Base-by-base conservation (phyloP, 37 sponge, comb jelly and placozoan species). In the Aphrocallistes beatrix region DNA sequence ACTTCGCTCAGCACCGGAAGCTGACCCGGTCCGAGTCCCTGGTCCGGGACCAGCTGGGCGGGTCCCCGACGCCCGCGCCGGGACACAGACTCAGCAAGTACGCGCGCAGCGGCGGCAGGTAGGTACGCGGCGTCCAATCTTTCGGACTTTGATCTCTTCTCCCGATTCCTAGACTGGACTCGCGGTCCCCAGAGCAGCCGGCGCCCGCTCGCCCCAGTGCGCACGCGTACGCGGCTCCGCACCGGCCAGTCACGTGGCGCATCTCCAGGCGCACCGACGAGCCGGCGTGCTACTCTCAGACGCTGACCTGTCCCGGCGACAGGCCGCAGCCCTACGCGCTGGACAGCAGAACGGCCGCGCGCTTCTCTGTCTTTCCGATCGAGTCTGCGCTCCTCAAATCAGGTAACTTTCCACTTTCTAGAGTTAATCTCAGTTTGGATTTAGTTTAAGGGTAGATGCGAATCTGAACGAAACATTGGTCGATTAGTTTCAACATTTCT, bases 71-170 rank as follows among this genome's bases (percentile, higher is more conserved):
- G n/a, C n/a, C n/a, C n/a, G n/a, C n/a, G n/a, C n/a, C n/a, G n/a
- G n/a, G n/a, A n/a, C 75, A 19, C 25, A 60, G n/a, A 60, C 75
- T 60, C 75, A 60, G 75, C 75, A 60, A 60, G 34, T 60, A 60
- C 75, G 75, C 75, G 6, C 25, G 75, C 32, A 60, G 75, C 34
- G 3, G 28, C 25, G 75, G 75, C 25, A 60, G 75, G 75, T 60
- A 60, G n/a, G 75, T 13, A 32, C 25, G n/a, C 6, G 10, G 13
- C 13, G 13, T 16, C 45, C 13, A 13, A 6, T 42, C 45, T 6
- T 13, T 42, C 13, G 45, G 45, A 13, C 10, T 16, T 13, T 42
- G 45, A 16, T 42, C 6, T 13, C 10, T 42, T 42, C 13, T 42
- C 45, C 13, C 45, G 10, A 13, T 42, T 42, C 13, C 45, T 42